phyloP scores from a whole-genome alignment of 1,140 invertebrate genomes.

The Aphelenchoides avenae region DNA sequence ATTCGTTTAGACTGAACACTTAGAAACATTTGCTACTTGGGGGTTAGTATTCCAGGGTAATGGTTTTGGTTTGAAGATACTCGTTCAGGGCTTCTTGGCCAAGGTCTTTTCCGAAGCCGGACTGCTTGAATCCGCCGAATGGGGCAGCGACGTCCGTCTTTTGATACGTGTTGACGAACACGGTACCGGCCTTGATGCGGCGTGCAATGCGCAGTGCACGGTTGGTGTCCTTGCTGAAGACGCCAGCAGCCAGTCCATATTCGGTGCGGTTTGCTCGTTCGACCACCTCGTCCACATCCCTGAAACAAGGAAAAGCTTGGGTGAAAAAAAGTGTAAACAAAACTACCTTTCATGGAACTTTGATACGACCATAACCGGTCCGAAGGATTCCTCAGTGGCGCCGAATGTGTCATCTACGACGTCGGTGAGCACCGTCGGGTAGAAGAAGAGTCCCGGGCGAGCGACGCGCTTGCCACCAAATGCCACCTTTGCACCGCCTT shows the following conservation, averaged over 20 bases:
- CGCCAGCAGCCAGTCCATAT: slow-evolving; percentile 82
- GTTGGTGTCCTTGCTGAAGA: slow-evolving; percentile 60
- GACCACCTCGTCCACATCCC: slow-evolving; percentile 78
- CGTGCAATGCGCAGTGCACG: slow-evolving; percentile 48
- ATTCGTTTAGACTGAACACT: no score
- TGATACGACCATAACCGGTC: slow-evolving; percentile 82
- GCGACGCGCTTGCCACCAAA: slow-evolving; percentile 68
- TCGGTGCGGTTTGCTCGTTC: slow-evolving; percentile 82
- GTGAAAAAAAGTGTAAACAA: background rate
- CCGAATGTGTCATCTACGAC: slow-evolving; percentile 88
- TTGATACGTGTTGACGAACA: slow-evolving; percentile 72
- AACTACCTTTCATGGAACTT: slow-evolving; percentile 71
- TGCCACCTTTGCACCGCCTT: slow-evolving; percentile 86
- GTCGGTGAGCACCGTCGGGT: slow-evolving; percentile 93
- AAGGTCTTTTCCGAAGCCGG: slow-evolving; percentile 91
- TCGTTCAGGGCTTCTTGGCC: slow-evolving; percentile 88
- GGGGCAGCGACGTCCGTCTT: slow-evolving; percentile 95
- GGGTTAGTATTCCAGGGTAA: slow-evolving; percentile 89
- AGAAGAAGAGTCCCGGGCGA: slow-evolving; percentile 78
- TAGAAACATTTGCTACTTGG: no score
- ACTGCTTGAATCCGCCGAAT: slow-evolving; percentile 95
- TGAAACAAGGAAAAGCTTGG: slow-evolving; percentile 57
- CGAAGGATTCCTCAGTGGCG: slow-evolving; percentile 89
- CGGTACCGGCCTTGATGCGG: slow-evolving; percentile 63
- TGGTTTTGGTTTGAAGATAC: slow-evolving; percentile 87